A percentile compares a stretch with the other conserved stretches of the same genome.
Conservation (phyloP, 2,113 vertebrate species). For the Psettodes erumei region DNA sequence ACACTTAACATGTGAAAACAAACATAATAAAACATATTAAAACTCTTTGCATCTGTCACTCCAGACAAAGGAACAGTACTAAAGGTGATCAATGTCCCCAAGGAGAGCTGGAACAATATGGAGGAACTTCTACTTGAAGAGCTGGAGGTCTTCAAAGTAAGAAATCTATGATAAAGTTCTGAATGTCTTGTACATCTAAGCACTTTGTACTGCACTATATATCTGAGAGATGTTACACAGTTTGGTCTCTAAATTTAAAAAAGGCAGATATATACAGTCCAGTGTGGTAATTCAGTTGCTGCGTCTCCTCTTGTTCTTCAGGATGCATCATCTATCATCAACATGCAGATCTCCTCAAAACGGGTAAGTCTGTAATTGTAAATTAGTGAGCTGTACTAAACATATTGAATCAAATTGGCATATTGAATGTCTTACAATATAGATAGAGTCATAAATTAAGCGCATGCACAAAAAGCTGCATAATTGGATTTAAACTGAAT, state of each 20-base stretch:
- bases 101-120: conserved; percentile 87
- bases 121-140: conserved; percentile 95
- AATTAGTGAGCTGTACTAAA: background rate
- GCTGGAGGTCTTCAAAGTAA: conserved; percentile 94
- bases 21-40: background rate
- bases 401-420: background rate
- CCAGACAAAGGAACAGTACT: conserved; percentile 91
- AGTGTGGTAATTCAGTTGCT: background rate
- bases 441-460: background rate
- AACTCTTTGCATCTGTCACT: background rate
- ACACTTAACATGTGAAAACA: background rate
- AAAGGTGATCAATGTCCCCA: conserved; percentile 95
- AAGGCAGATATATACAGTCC: background rate
- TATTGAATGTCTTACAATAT: background rate
- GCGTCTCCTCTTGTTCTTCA: conserved; percentile 69
- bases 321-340: conserved; percentile 89
- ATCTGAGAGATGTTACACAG: background rate
- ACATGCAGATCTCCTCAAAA: conserved; percentile 97
- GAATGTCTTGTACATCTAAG: background rate
- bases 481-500: background rate
- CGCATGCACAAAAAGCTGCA: background rate
- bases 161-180: conserved; percentile 13
- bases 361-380: conserved; percentile 82
- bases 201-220: too few species aligned
- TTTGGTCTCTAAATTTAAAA: too few species aligned